Evolutionary conservation across 37 sponge, comb jelly and placozoan genomes (phyloP).

Genomic region (Aphrocallistes beatrix): DNA sequence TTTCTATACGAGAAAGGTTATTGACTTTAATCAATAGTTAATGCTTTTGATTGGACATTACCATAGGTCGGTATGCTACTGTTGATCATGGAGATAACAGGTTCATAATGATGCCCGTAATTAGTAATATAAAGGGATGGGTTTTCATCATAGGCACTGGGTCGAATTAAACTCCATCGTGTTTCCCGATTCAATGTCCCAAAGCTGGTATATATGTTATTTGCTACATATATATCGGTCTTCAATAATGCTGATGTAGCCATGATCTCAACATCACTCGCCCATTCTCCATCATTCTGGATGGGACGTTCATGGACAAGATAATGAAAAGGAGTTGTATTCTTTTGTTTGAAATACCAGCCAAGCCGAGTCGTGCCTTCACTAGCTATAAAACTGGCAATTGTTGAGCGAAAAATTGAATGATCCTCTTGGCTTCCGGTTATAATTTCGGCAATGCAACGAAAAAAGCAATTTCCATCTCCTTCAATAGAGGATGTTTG

Average conservation of each 20-base stretch:
- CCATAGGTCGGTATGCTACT: too few relatives aligned
- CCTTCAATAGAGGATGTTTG: neutral
- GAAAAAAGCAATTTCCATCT: neutral
- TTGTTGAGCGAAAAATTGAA: neutral
- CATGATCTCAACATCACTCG: neutral
- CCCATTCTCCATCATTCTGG: neutral
- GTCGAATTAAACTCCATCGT: too few relatives aligned
- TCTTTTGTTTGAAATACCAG: neutral
- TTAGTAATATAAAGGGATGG: too few relatives aligned
- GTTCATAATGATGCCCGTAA: too few relatives aligned
- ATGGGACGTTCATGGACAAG: neutral
- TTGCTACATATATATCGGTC: constrained; percentile 9
- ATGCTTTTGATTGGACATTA: too few relatives aligned
- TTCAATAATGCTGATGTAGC: neutral
- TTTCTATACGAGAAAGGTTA: too few relatives aligned
- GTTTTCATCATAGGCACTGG: too few relatives aligned
- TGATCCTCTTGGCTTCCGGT: neutral
- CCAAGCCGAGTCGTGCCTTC: neutral
- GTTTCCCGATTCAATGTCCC: too few relatives aligned
- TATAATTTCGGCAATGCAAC: neutral
- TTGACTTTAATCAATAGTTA: too few relatives aligned
- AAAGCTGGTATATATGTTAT: neutral
- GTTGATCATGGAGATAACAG: too few relatives aligned
- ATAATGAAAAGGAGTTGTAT: neutral
- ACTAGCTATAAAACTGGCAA: neutral